Conservation (phyloP, 2,888 invertebrate genomes). For the Lochmaea crataegi region DNA sequence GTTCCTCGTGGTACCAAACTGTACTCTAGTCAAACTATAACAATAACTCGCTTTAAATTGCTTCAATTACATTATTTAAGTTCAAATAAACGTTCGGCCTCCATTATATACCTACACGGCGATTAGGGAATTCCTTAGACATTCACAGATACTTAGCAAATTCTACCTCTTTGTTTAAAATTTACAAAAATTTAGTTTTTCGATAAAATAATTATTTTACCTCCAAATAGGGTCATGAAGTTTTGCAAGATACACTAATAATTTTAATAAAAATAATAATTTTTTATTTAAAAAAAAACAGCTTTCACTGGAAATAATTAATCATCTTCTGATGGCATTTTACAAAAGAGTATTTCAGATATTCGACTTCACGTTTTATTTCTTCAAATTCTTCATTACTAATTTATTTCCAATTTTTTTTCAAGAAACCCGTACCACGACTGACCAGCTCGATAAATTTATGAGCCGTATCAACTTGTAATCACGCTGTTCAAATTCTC, state of each 20-base stretch:
- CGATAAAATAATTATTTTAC: too few relatives aligned
- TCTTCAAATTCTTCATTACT: not conserved
- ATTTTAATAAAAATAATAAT: not conserved
- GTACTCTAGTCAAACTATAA: not conserved
- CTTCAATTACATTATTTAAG: not conserved
- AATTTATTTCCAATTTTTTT: not conserved
- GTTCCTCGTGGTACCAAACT: conserved; percentile 15
- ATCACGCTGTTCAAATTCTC: not conserved
- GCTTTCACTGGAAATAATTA: not conserved
- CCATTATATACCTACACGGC: too few relatives aligned
- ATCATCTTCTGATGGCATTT: not conserved
- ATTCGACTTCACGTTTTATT: not conserved
- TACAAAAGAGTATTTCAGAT: not conserved
- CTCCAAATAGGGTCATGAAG: too few relatives aligned
- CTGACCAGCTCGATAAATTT: not conserved
- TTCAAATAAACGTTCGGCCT: not conserved
- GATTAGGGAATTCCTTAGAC: not conserved
- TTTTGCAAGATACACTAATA: not conserved
- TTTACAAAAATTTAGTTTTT: too few relatives aligned
- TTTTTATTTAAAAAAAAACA: too few relatives aligned
- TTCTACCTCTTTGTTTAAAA: too few relatives aligned
- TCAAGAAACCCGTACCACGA: not conserved
- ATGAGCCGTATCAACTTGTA: not conserved
- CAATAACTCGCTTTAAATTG: conserved; percentile 4
- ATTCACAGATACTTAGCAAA: too few relatives aligned